These are phyloP conservation scores for Dallia pectoralis DNA, from an alignment of 2,797 vertebrate species.

Conservation along the genomic window DNA sequence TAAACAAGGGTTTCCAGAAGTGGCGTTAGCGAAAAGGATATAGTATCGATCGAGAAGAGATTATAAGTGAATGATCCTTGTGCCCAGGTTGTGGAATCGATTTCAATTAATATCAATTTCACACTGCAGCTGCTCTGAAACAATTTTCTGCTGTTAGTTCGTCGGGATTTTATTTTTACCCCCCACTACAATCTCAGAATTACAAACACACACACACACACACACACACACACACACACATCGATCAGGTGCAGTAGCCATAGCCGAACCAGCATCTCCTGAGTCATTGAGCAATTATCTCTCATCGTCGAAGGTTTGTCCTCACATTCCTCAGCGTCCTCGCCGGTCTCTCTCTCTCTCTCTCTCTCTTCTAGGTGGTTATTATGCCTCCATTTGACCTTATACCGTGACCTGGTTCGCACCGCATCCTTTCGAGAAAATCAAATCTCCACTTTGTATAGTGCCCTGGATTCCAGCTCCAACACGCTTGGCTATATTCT, in stretches of 20 bases:
- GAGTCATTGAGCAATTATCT: neutral
- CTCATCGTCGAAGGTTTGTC: neutral
- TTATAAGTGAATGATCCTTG: slow-evolving; percentile 77
- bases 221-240: neutral
- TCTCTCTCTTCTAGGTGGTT: neutral
- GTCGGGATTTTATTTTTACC: neutral
- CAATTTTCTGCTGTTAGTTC: slow-evolving; percentile 12
- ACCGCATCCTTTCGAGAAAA: neutral
- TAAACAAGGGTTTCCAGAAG: slow-evolving; percentile 48
- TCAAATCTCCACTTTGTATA: neutral
- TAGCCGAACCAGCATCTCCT: neutral
- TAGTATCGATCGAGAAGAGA: slow-evolving; percentile 72
- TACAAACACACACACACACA: neutral
- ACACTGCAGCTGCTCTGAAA: slow-evolving; percentile 66
- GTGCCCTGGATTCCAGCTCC: slow-evolving; percentile 1
- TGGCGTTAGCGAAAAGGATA: slow-evolving; percentile 50
- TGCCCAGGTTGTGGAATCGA: slow-evolving; percentile 75
- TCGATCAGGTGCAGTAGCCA: neutral
- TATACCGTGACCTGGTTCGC: neutral
- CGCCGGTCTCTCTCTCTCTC: neutral
- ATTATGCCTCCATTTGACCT: neutral
- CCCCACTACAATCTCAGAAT: neutral
- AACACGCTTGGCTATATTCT: neutral
- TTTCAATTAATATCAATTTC: slow-evolving; percentile 77
- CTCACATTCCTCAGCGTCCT: neutral